Base-by-base conservation (phyloP, 1,140 invertebrate genomes). In the Euura lappo region DNA sequence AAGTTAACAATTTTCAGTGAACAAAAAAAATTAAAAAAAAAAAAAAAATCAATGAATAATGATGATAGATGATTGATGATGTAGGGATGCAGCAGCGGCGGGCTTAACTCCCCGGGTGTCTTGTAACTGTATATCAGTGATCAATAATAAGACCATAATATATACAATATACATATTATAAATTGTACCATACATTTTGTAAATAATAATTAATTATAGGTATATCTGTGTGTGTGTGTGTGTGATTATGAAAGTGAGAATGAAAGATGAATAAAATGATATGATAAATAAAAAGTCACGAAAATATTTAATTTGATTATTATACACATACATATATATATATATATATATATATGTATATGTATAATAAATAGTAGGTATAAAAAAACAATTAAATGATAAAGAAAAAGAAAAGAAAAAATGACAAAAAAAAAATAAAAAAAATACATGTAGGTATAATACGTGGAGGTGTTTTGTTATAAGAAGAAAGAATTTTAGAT, bases 161-260 rank as follows among this genome's bases (percentile, higher is more conserved):
- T 60, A n/a, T 60, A 60, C 13, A 6, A 60, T 60, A 3, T 28
- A 28, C 28, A 28, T 28, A 77, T 78, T 72, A 77, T 80, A 80
- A 77, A 80, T 80, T 77, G 75, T 79, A 79, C 43, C 13, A 60
- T 60, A n/a, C 0, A 28, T 28, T 28, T 28, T 28, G 28, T 28
- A 28, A 28, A 28, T 28, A 28, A 28, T 28, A 28, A 28, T 28
- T 28, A 28, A 28, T 28, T 28, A 28, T 1, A 28, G 28, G 28
- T 28, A 28, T 28, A 28, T 28, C n/a, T n/a, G n/a, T n/a, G n/a
- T n/a, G n/a, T n/a, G 28, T 28, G 28, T 28, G 28, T 28, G 28
- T 28, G 28, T 28, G 28, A 28, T 28, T 28, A 28, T 28, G 1
- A 1, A 28, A 28, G 28, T 28, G 28, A 28, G 28, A 28, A 28